Percentiles rank a stretch among this genome's conserved stretches.
Conservation (phyloP, 2,797 vertebrate species). For the Loris lydekkerianus region DNA sequence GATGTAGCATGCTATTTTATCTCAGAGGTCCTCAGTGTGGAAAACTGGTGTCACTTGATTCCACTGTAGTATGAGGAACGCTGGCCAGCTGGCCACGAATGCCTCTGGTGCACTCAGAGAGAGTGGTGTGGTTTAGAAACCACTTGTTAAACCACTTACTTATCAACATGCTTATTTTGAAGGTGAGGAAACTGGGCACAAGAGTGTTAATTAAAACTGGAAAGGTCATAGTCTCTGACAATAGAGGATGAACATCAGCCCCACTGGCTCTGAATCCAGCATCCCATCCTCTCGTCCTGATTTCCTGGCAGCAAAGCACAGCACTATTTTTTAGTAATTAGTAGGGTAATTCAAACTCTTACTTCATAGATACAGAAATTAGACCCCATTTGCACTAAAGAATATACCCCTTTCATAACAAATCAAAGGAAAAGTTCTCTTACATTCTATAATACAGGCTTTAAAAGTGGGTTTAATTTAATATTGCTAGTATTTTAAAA, state of each 20-base stretch:
- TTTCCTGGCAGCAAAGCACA: background rate
- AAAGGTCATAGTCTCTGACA: background rate
- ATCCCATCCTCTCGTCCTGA: background rate
- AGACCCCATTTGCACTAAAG: constrained; percentile 12
- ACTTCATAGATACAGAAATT: background rate
- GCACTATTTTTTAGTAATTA: background rate
- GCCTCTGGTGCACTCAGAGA: background rate
- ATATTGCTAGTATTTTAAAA: constrained; percentile 34
- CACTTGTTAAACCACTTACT: background rate
- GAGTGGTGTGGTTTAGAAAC: background rate
- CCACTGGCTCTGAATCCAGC: background rate
- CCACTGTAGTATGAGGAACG: background rate
- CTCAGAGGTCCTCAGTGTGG: background rate
- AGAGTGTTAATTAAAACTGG: background rate
- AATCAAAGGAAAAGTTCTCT: background rate
- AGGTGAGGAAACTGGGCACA: background rate
- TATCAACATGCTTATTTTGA: background rate
- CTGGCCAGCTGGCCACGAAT: background rate
- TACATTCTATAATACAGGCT: background rate
- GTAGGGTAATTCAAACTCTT: constrained; percentile 18
- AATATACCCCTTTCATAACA: constrained; percentile 1
- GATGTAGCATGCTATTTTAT: background rate
- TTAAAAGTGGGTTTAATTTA: constrained; percentile 16
- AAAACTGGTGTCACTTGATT: background rate
- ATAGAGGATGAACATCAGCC: background rate